Base-by-base conservation (phyloP, 2,113 vertebrate species). In the Periophthalmus modestus region DNA sequence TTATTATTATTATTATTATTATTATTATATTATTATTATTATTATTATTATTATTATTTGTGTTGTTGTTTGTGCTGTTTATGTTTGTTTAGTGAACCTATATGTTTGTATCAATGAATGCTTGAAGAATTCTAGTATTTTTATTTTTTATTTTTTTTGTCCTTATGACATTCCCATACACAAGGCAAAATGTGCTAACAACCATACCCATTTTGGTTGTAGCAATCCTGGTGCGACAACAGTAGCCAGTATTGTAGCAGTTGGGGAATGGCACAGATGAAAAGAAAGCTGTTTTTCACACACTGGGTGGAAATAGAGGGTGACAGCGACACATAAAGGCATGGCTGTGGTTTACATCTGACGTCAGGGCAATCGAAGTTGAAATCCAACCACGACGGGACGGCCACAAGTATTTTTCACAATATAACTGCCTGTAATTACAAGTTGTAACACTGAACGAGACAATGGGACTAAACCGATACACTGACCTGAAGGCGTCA, bases 341-440 rank as follows among this genome's bases (percentile, higher is more conserved):
- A 76, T 66, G 75, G 66, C 80, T 91, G 91, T n/a, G 89, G 91
- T 90, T 69, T 71, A 54, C 50, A 63, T 73, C 79, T 92, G 89
- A 93, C 88, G 90, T 92, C 92, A 92, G 73, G 71, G 88, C 86
- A 91, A 87, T 90, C 84, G 87, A 65, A 75, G 16, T 83, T 85
- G 69, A 80, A 80, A 77, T 78, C 74, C 84, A 89, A 75, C 85
- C 87, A 77, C 81, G 83, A 62, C 43, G 73, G 82, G 74, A 79
- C 73, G 77, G 72, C 87, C 87, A 82, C 89, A 89, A 87, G 84
- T 82, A 86, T 89, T 82, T 88, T 48, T 65, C 72, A 78, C 72
- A 71, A 54, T 78, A 78, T 61, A 77, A 78, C 73, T 72, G 77
- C 79, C 63, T 86, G 68, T 82, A 75, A 84, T 68, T 4, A 24